Conservation (phyloP, 2,113 vertebrate genomes). For the Hippolais icterina region DNA sequence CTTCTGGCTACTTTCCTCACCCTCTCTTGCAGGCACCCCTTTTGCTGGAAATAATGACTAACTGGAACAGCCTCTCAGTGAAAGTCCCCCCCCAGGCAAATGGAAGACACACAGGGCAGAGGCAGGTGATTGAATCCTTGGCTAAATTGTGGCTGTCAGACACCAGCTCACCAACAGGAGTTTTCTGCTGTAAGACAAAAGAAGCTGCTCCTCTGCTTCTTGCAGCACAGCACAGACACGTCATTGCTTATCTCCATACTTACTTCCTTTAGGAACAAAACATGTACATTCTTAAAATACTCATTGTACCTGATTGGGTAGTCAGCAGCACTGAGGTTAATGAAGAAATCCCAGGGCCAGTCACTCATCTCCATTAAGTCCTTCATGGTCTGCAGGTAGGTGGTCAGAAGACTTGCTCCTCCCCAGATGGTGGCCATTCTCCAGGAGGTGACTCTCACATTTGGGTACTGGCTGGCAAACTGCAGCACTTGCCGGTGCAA, state of each 20-base stretch:
- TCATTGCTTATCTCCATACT: not conserved
- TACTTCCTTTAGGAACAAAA: not conserved
- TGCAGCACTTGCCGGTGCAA: slow-evolving; percentile 89
- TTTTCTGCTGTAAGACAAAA: not conserved
- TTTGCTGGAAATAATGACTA: not conserved
- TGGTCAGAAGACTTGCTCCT: slow-evolving; percentile 93
- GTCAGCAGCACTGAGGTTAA: slow-evolving; percentile 97
- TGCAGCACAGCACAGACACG: not conserved
- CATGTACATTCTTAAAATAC: not conserved
- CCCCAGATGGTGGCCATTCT: slow-evolving; percentile 99
- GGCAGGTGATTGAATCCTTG: not conserved
- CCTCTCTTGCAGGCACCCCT: not conserved
- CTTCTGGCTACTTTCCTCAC: not conserved
- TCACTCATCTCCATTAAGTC: slow-evolving; percentile 94
- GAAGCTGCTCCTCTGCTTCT: not conserved
- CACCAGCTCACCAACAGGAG: not conserved
- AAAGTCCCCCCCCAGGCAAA: not conserved
- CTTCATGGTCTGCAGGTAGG: slow-evolving; percentile 93
- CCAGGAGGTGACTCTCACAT: slow-evolving; percentile 93
- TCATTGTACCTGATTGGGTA: slow-evolving; percentile 91
- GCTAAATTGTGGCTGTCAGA: not conserved
- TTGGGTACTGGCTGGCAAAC: slow-evolving; percentile 84
- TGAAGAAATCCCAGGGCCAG: slow-evolving; percentile 99
- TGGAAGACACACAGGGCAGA: not conserved
- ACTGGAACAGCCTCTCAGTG: not conserved